Percentiles rank a stretch among this genome's conserved stretches.
These are phyloP conservation scores for Camptogramma bilineatum DNA, from an alignment of 2,888 invertebrate species.

Conservation along the genomic window DNA sequence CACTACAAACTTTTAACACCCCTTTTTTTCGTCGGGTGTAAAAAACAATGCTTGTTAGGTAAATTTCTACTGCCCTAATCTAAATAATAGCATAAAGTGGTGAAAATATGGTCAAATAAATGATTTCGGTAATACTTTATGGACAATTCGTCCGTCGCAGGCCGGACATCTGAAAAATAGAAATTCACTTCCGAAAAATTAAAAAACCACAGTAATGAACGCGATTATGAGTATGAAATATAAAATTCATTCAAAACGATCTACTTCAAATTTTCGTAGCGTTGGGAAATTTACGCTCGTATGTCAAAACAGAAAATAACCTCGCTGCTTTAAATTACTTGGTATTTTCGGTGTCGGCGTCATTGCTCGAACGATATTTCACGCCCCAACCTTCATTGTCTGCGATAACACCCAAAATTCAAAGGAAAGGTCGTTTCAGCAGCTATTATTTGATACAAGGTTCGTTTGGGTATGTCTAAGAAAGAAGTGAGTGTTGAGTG, in stretches of 20 bases:
- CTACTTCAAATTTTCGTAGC: slow-evolving; percentile 12
- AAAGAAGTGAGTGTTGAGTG: background rate
- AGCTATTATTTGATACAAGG: background rate
- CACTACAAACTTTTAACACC: too few relatives aligned
- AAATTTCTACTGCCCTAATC: too few relatives aligned
- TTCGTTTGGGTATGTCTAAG: background rate
- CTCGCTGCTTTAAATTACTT: slow-evolving; percentile 47
- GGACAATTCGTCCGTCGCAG: too few relatives aligned
- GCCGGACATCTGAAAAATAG: too few relatives aligned
- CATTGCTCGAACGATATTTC: slow-evolving; percentile 36
- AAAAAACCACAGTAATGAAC: too few relatives aligned
- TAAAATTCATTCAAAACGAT: slow-evolving; percentile 1
- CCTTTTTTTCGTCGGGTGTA: too few relatives aligned
- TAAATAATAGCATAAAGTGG: too few relatives aligned
- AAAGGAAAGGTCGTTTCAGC: background rate
- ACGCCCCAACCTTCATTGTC: slow-evolving; percentile 7
- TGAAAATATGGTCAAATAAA: too few relatives aligned
- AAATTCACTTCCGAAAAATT: too few relatives aligned
- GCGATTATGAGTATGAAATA: too few relatives aligned
- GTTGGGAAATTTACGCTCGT: slow-evolving; percentile 20
- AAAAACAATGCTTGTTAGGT: too few relatives aligned
- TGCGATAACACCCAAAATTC: slow-evolving; percentile 4
- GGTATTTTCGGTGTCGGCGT: slow-evolving; percentile 48
- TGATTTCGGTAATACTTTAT: too few relatives aligned
- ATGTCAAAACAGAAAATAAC: slow-evolving; percentile 49